These are phyloP conservation scores for Oceanodroma tethys DNA, from an alignment of 2,113 vertebrate genomes.

Conservation along the genomic window DNA sequence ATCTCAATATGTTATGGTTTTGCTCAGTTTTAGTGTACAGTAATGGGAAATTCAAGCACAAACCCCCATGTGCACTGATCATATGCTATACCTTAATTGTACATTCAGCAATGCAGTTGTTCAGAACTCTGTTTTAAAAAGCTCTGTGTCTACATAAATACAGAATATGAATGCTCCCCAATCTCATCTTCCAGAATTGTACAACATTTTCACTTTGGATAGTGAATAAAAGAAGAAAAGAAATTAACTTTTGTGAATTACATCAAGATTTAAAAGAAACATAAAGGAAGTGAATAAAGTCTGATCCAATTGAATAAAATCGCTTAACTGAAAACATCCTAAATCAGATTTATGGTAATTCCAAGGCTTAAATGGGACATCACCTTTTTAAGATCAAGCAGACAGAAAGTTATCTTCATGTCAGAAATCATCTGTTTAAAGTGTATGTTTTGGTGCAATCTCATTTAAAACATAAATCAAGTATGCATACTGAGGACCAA, in stretches of 20 bases:
- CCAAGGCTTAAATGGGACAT: neutral
- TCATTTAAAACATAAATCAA: neutral
- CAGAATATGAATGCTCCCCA: neutral
- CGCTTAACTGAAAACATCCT: constrained; percentile 7
- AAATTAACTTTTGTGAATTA: constrained; percentile 44
- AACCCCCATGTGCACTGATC: neutral
- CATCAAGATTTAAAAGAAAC: constrained; percentile 33
- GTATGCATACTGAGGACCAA: neutral
- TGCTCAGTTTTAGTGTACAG: neutral
- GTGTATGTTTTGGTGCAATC: neutral
- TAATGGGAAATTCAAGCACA: neutral
- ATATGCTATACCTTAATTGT: neutral
- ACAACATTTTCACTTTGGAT: neutral
- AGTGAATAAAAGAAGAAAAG: neutral
- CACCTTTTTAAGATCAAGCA: neutral
- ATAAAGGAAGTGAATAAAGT: constrained; percentile 4
- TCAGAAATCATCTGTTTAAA: neutral
- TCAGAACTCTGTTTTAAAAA: neutral
- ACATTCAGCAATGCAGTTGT: neutral
- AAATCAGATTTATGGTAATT: neutral
- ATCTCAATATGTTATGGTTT: neutral
- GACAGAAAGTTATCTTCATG: neutral
- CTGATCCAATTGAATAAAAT: constrained; percentile 29
- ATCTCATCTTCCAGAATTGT: neutral
- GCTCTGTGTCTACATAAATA: neutral